phyloP scores from a whole-genome alignment of 2,797 vertebrate species.

The Ictinia mississippiensis region DNA sequence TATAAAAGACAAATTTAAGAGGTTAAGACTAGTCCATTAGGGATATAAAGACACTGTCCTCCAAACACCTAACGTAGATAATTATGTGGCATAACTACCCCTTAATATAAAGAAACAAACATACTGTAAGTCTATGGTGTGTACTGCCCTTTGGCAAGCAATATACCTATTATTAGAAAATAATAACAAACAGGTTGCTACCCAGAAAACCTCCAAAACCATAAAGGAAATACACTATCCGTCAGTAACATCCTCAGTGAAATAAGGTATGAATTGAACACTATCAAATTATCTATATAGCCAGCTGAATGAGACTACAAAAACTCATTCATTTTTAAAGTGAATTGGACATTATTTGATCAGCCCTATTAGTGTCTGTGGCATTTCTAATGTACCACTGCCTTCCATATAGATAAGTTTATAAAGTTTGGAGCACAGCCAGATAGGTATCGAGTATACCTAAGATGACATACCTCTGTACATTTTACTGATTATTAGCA shows the following conservation, averaged over 20 bases:
- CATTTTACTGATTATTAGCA: neutral
- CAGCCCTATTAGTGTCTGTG: neutral
- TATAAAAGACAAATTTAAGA: neutral
- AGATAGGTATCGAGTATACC: too few species aligned
- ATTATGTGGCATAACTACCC: neutral
- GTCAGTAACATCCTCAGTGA: neutral
- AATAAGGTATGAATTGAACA: neutral
- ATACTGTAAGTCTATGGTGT: neutral
- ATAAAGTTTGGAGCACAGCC: neutral
- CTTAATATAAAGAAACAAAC: neutral
- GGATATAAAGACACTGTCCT: neutral
- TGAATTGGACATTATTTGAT: neutral
- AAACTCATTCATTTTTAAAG: neutral
- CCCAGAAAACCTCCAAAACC: neutral
- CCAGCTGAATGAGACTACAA: neutral
- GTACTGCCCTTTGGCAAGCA: neutral
- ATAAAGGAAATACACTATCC: neutral
- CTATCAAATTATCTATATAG: neutral
- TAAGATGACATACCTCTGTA: neutral
- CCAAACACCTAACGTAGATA: neutral
- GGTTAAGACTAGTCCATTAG: neutral
- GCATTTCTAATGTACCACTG: neutral
- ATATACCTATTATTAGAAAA: neutral
- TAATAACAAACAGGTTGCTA: neutral
- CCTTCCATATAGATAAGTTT: neutral